Evolutionary conservation across 2,888 invertebrate genomes (phyloP), one percentile per base, ranked within the genome.

Genomic region (Drosophila cognata): DNA sequence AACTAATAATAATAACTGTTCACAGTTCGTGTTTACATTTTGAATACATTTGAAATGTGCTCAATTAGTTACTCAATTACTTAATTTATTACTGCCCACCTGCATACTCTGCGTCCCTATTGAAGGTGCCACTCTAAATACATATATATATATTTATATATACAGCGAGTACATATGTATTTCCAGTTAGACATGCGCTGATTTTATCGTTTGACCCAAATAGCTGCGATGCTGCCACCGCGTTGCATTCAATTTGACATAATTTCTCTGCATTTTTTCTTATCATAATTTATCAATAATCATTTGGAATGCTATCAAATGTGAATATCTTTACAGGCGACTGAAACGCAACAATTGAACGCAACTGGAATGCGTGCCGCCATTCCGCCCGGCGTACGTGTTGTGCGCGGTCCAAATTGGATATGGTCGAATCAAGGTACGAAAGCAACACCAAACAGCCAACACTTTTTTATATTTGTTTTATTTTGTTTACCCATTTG

Each of bases 321-420:
- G 18, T 61, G 55, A 29, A 77, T 13, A 63, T 69, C 56, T 66
- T 83, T 65, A 50, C 65, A 83, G 70, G 73, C 71, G 65, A 56
- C 58, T 16, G 50, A 72, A 64, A 38, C 59, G 56, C 67, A 60
- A 58, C 65, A 61, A 63, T 43, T 63, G 46, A 75, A 69, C 58
- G 46, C 46, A 46, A 67, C 64, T 52, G 85, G 69, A 74, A 91
- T 92, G 91, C 90, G 90, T 66, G 84, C 92, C 79, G 79, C 91
- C 74, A 91, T 96, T 92, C 95, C 95, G 84, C 95, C 96, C 56
- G 97, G 97, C 50, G 94, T 96, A 73, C 94, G 97, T 81, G 97
- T 97, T 65, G 96, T 97, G 13, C 94, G 97, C 63, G 97, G 97
- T 21, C 96, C 96, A 41, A 96, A 97, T 93, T 97, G 97, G 97